Base-by-base conservation (phyloP, 1,140 invertebrate genomes). In the Trichoplusia ni region DNA sequence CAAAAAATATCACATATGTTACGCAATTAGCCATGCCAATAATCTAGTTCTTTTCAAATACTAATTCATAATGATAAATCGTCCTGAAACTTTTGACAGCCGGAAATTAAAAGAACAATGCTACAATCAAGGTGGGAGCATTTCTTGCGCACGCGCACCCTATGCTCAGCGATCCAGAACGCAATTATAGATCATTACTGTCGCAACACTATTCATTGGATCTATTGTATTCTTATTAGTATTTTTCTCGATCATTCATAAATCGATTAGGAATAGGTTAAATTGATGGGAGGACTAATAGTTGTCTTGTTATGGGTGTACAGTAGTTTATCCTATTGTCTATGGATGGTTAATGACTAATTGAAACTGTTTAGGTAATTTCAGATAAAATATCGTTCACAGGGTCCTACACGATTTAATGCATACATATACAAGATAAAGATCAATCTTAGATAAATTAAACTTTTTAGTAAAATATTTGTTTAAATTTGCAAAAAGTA, bases 221-320 rank as follows among this genome's bases (percentile, higher is more conserved):
- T 42, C 71, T 63, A 82, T 82, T 82, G 80, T 82, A 66, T 82
- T 77, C 75, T 77, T 76, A 75, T 75, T 46, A 73, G 33, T 9
- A 29, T 59, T 58, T 69, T 70, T 65, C 38, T 58, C 21, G 27
- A 58, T 42, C 35, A 19, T 29, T 19, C 21, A 56, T 64, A 49
- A 56, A 38, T 64, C 40, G 25, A 56, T 58, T 64, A 19, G 7
- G 27, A 7, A 40, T 9, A 19, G 37, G 7, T 31, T 8, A 49
- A 5, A 13, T 14, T 46, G n/a, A 46, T 31, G 7, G 25, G 6
- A 16, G 25, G 7, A 4, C 9, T 19, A 13, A 44, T 44, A 9
- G 25, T 6, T 29, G n/a, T 31, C 14, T 7, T n/a, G 8, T 29
- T 18, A 16, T n/a, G 23, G 2, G n/a, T 46, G 13, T 23, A 25